A percentile compares a stretch with the other conserved stretches of the same genome.
These are phyloP conservation scores for Agraylea sexmaculata DNA, from an alignment of 1,140 invertebrate genomes.

Conservation along the genomic window DNA sequence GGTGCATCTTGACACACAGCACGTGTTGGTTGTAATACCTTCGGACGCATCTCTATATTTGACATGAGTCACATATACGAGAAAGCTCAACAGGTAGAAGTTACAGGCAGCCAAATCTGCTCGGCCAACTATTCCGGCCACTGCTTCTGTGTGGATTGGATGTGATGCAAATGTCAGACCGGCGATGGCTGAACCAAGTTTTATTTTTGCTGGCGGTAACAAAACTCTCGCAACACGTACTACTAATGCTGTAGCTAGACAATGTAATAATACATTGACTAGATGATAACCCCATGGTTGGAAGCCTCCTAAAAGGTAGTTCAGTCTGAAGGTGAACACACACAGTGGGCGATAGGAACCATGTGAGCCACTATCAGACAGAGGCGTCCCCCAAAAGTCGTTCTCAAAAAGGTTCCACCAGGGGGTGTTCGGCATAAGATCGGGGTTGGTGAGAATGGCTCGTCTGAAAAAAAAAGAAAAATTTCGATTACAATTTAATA, in stretches of 20 bases:
- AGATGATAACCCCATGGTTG: constrained; percentile 86
- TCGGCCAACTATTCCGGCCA: constrained; percentile 90
- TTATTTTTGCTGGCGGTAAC: constrained; percentile 45
- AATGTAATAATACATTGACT: constrained; percentile 79
- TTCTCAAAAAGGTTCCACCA: constrained; percentile 64
- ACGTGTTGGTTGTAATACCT: constrained; percentile 8
- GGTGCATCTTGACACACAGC: constrained; percentile 16
- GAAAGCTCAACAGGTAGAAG: constrained; percentile 78
- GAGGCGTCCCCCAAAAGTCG: constrained; percentile 88
- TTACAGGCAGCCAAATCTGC: constrained; percentile 88
- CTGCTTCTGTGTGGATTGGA: constrained; percentile 92
- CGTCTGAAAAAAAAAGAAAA: constrained; percentile 53
- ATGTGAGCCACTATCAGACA: constrained; percentile 75
- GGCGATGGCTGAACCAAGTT: constrained; percentile 58
- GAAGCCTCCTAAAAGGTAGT: constrained; percentile 76
- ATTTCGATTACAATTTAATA: too few relatives aligned
- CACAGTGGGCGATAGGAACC: constrained; percentile 88
- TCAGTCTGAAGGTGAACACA: constrained; percentile 84
- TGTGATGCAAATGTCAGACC: constrained; percentile 88
- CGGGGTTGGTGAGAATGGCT: constrained; percentile 78
- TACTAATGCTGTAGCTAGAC: constrained; percentile 66
- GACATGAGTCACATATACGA: constrained; percentile 61
- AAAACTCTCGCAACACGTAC: constrained; percentile 56
- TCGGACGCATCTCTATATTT: constrained; percentile 37
- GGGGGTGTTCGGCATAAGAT: constrained; percentile 64